phyloP scores from a whole-genome alignment of 1,140 invertebrate species.

The Leptinotarsa defecta region DNA sequence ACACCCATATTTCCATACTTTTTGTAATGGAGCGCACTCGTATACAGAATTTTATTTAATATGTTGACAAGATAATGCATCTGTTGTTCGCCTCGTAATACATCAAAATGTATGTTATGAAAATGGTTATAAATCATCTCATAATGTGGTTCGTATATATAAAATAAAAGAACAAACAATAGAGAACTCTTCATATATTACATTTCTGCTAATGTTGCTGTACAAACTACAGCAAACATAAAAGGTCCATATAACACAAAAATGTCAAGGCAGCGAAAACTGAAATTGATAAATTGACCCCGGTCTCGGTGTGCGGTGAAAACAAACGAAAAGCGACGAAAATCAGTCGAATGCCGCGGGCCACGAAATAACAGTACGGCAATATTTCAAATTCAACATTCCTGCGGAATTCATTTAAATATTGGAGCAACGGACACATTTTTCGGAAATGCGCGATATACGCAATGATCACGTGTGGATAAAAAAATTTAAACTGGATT shows the following conservation, averaged over 20 bases:
- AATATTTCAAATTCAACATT: constrained; percentile 26
- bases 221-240: constrained; percentile 44
- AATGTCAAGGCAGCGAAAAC: constrained; percentile 42
- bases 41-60: constrained; percentile 14
- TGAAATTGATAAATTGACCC: constrained; percentile 47
- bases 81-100: constrained; percentile 23
- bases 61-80: constrained; percentile 33
- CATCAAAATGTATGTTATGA: constrained; percentile 32
- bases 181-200: constrained; percentile 41
- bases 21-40: not conserved
- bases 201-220: constrained; percentile 43
- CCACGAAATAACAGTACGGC: constrained; percentile 16
- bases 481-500: too few species aligned
- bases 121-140: constrained; percentile 34
- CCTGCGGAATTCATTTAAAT: not conserved
- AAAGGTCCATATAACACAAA: constrained; percentile 41
- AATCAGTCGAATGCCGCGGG: constrained; percentile 30
- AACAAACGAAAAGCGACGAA: constrained; percentile 27
- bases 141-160: constrained; percentile 36
- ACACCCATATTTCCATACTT: constrained; percentile 11
- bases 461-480: too few species aligned
- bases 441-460: not conserved
- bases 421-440: constrained; percentile 5
- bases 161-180: constrained; percentile 39
- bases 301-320: constrained; percentile 10